Evolutionary conservation across 2,888 invertebrate genomes (phyloP), one percentile per base, ranked within the genome.

Genomic region (Synanthedon myopaeformis): DNA sequence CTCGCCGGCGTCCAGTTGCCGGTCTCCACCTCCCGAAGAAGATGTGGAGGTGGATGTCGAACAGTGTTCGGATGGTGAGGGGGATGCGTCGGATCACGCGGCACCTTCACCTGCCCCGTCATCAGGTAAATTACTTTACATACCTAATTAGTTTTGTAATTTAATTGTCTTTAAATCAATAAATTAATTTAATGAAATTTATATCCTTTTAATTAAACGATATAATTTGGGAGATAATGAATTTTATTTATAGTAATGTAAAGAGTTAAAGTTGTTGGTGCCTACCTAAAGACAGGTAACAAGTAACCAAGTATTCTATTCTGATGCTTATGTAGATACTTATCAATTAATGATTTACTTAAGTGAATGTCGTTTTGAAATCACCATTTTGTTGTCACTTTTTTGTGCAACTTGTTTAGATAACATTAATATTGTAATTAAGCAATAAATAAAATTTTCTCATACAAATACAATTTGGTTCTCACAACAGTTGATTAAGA

Each of bases 1-100:
- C 56, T 87, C 86, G 0, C 79, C 83, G 1, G 86, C 78, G 42
- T 87, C 87, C 49, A 83, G 84, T 60, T 85, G 84, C 58, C 73
- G 85, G 55, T 83, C 84, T 4, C 92, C 91, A 53, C 60, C 69
- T 19, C 85, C 76, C 42, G 92, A 92, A 59, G 91, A 91, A 64
- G 92, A 92, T 65, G 90, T 91, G 51, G 92, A 92, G 70, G 92
- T 92, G 59, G 92, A 92, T 72, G 92, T 92, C 56, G 92, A 92
- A 66, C 91, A 92, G 73, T 92, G 92, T 67, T 92, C 91, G 54
- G 92, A 92, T 67, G 89, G 90, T 28, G 92, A 92, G 73, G 76
- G 90, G 52, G 87, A 86, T 45, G 85, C 89, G 52, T 91, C 91
- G 57, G 88, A 90, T 64, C 77, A 80, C 63, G 81, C 81, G 2